A percentile compares a stretch with the other conserved stretches of the same genome.
phyloP scores from a whole-genome alignment of 2,113 vertebrate genomes.

The Anser cygnoides region DNA sequence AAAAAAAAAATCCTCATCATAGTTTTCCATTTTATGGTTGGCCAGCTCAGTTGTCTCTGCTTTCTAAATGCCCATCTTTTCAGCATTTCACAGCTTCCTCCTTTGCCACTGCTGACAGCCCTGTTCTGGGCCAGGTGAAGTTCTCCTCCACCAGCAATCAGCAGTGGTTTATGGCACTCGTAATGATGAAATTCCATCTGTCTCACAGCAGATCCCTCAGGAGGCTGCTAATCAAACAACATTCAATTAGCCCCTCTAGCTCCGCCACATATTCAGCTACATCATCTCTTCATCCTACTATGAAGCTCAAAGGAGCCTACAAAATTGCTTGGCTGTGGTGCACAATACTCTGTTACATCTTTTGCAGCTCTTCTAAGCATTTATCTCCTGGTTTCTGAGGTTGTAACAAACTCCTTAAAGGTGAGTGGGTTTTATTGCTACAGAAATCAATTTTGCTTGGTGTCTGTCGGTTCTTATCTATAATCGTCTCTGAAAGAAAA shows the following conservation, averaged over 20 bases:
- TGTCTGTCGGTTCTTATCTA: conserved; percentile 33
- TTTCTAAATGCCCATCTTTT: background rate
- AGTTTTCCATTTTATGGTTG: conserved; percentile 6
- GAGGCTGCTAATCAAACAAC: conserved; percentile 64
- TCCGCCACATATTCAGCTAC: conserved; percentile 42
- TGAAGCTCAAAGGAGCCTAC: conserved; percentile 2
- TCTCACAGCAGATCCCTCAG: conserved; percentile 64
- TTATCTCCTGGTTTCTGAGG: conserved; percentile 27
- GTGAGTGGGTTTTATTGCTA: conserved; percentile 43
- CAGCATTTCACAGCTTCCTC: background rate
- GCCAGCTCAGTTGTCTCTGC: background rate
- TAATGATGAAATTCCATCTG: conserved; percentile 66
- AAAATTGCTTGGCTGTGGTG: background rate
- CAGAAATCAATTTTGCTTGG: conserved; percentile 37
- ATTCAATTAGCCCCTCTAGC: conserved; percentile 63
- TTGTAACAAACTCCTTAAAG: conserved; percentile 32
- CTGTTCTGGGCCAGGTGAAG: conserved; percentile 51
- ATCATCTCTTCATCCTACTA: conserved; percentile 38
- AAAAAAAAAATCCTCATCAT: background rate
- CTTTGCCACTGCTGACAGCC: background rate
- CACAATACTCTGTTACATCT: background rate
- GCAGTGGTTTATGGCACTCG: background rate
- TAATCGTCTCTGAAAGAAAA: conserved; percentile 36
- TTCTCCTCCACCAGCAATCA: conserved; percentile 51
- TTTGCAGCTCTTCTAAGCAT: background rate